Evolutionary conservation across 2,113 vertebrate genomes (phyloP), one percentile per base, ranked within the genome.

Genomic region (Protobothrops mucrosquamatus): DNA sequence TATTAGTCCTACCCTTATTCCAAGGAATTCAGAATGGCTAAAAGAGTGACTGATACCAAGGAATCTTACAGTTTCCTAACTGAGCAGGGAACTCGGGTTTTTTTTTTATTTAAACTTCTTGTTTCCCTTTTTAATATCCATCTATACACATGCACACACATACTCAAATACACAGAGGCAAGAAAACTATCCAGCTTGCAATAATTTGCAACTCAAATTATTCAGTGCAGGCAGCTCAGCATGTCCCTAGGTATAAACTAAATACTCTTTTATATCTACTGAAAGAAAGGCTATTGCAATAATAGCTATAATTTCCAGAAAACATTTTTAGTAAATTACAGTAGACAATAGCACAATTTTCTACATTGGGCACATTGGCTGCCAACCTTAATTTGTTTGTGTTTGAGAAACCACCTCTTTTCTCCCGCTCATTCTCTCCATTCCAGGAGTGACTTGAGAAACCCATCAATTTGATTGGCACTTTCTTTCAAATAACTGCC

Each of bases 281-380:
- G 92, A 93, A 89, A 94, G 85, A 95, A 12, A 91, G 51, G 56
- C 88, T 56, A 94, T 4, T 92, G 94, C 57, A 96, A 95, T 93
- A 94, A 95, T 92, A 96, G 89, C 59, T 92, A 92, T 91, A 94
- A 95, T 93, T 96, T 96, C 85, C 94, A 69, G 23, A 93, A 96
- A 94, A 90, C 39, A 29, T 88, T 95, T 95, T 91, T 94, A 29
- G 18, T 55, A 89, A 96, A 86, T 89, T 81, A 0, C 4, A 94
- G 91, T 46, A 89, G 94, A 96, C 94, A 95, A 95, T 55, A 43
- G 90, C 57, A 95, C 93, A 91, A 94, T 85, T 85, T 89, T 2
- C 93, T 95, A 91, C 24, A 93, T 94, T 87, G n/a, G 51, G 55
- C 87, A 91, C 54, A 34, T 26, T 85, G 56, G 57, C 87, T 92